These are phyloP conservation scores for Cairina moschata DNA, from an alignment of 2,113 vertebrate species.

Conservation along the genomic window DNA sequence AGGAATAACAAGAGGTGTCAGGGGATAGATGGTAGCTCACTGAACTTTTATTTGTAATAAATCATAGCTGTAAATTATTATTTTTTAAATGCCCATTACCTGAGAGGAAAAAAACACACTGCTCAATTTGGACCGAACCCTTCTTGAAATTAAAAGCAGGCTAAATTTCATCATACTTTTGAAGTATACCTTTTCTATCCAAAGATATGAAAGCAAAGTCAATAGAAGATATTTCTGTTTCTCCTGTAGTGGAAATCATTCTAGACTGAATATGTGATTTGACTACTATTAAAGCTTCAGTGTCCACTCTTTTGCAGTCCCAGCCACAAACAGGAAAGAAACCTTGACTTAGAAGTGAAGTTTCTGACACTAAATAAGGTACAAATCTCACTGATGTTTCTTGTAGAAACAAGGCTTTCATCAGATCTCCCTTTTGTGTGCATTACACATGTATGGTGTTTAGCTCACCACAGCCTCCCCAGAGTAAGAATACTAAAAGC, in stretches of 20 bases:
- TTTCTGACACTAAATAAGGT: background rate
- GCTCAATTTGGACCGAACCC: background rate
- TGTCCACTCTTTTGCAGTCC: background rate
- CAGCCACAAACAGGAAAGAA: background rate
- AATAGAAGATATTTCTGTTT: background rate
- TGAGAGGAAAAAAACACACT: background rate
- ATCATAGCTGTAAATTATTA: background rate
- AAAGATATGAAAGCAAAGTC: background rate
- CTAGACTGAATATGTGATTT: background rate
- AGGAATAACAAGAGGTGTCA: background rate
- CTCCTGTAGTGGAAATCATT: background rate
- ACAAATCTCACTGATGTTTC: background rate
- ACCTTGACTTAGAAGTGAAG: background rate
- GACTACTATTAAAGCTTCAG: background rate
- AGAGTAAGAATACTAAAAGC: rapidly evolving
- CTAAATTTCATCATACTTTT: background rate
- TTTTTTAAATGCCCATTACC: background rate
- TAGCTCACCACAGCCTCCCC: background rate
- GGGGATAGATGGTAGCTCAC: background rate
- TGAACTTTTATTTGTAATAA: background rate
- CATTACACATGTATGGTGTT: background rate
- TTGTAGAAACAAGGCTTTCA: background rate
- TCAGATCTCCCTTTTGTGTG: background rate
- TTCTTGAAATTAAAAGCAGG: background rate
- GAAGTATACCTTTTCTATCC: background rate